phyloP scores from a whole-genome alignment of 35 echinoderm and acorn worm genomes.

The Patiria miniata region DNA sequence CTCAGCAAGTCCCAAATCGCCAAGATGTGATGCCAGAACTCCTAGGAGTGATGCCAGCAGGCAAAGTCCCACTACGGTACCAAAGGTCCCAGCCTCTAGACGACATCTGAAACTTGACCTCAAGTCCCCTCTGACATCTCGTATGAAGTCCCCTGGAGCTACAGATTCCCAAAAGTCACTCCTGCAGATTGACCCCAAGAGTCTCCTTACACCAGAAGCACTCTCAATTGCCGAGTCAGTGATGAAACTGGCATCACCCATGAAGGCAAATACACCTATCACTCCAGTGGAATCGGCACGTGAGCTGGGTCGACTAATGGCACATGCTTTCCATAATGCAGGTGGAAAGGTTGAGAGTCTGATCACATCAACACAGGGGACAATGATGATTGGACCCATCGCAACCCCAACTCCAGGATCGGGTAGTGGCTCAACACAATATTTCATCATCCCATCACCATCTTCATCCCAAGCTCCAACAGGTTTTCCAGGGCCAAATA shows the following conservation, averaged over 20 bases:
- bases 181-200: slow-evolving; percentile 77
- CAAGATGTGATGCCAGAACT: neutral
- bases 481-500: slow-evolving; percentile 1
- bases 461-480: slow-evolving; percentile 78
- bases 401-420: slow-evolving; percentile 87
- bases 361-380: slow-evolving; percentile 76
- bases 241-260: slow-evolving; percentile 89
- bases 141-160: slow-evolving; percentile 49
- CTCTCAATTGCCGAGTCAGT: slow-evolving; percentile 94
- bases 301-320: slow-evolving; percentile 83
- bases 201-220: slow-evolving; percentile 87
- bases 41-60: neutral
- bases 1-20: neutral
- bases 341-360: slow-evolving; percentile 91
- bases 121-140: slow-evolving; percentile 64
- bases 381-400: slow-evolving; percentile 91
- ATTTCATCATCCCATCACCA: slow-evolving; percentile 87
- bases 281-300: slow-evolving; percentile 91
- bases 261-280: slow-evolving; percentile 80
- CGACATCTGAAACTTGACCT: slow-evolving; percentile 70
- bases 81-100: slow-evolving; percentile 6
- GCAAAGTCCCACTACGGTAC: neutral
- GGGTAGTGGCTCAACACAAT: slow-evolving; percentile 64
- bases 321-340: slow-evolving; percentile 97
- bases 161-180: slow-evolving; percentile 50